phyloP scores from a whole-genome alignment of 2,888 invertebrate genomes.

The Ariolimax columbianus region DNA sequence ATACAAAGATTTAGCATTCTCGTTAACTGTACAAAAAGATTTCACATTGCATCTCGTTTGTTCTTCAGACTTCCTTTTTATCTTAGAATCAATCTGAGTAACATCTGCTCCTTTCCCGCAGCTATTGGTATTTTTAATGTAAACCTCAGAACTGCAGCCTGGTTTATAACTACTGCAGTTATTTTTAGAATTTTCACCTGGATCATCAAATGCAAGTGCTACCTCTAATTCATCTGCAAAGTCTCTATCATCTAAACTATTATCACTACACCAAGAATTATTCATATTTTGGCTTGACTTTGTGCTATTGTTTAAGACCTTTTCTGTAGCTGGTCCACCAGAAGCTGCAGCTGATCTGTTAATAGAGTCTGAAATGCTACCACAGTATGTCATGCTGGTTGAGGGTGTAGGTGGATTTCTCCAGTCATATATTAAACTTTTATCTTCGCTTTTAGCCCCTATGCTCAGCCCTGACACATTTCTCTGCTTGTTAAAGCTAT shows the following conservation, averaged over 20 bases:
- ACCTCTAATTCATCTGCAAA: conserved; percentile 47
- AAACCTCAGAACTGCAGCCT: neutral
- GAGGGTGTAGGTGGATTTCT: neutral
- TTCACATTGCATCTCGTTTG: neutral
- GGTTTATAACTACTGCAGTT: neutral
- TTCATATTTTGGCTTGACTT: neutral
- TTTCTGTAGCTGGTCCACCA: neutral
- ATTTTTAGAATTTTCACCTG: neutral
- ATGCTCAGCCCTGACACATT: neutral
- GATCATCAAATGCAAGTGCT: conserved; percentile 30
- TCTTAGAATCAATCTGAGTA: neutral
- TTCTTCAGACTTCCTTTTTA: neutral
- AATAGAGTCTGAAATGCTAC: neutral
- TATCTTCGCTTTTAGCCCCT: neutral
- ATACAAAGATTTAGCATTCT: neutral
- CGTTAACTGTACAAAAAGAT: neutral
- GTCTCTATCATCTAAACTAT: conserved; percentile 24
- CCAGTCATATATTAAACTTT: neutral
- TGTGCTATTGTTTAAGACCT: neutral
- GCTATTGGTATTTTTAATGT: neutral
- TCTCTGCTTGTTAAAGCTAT: neutral
- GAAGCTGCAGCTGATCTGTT: neutral
- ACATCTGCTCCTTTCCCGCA: neutral
- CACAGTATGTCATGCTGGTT: neutral
- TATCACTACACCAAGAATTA: neutral